Evolutionary conservation across 2,113 vertebrate species (phyloP), one percentile per base, ranked within the genome.

Genomic region (Octodon degus): DNA sequence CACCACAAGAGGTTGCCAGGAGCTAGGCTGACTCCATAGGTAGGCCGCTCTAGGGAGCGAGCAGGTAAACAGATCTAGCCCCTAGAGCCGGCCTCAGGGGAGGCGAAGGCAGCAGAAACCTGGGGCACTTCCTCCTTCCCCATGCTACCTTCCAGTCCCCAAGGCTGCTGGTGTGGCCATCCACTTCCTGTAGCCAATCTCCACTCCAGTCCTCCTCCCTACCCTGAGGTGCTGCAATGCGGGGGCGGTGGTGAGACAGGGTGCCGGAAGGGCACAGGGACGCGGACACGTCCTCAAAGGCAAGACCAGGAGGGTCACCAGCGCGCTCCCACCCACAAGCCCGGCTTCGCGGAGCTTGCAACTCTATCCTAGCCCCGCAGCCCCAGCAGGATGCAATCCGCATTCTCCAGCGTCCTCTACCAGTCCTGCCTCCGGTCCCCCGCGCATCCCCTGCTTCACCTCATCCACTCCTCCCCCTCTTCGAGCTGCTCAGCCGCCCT

Each of bases 221-320:
- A 77, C 79, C 43, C 8, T 24, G 94, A 96, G 96, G 94, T 91
- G 88, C 97, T 97, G 96, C 96, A 96, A 87, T 96, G 96, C 72
- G 4, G 87, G 88, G 72, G 34, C 47, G 13, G 70, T 68, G 34
- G 43, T 7, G 3, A 19, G 47, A 37, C 58, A 34, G 89, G 93
- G 62, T 91, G 83, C 34, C 34, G 83, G 89, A 89, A 96, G 87
- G 93, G 86, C 93, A 77, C 70, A 72, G 81, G 92, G 91, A 74
- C 87, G 53, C 83, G 86, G 53, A 68, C 65, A 74, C 24, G 74
- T 86, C 65, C 62, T 80, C 67, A n/a, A 58, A 93, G n/a, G 86
- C 65, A 63, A 6, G 70, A 85, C 62, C 43, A 7, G 6, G 25
- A 84, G 53, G 60, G 86, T 87, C 77, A n/a, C 91, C 43, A 4